Evolutionary conservation across 1,140 invertebrate species (phyloP).

Genomic region (Euglossa dilemma): DNA sequence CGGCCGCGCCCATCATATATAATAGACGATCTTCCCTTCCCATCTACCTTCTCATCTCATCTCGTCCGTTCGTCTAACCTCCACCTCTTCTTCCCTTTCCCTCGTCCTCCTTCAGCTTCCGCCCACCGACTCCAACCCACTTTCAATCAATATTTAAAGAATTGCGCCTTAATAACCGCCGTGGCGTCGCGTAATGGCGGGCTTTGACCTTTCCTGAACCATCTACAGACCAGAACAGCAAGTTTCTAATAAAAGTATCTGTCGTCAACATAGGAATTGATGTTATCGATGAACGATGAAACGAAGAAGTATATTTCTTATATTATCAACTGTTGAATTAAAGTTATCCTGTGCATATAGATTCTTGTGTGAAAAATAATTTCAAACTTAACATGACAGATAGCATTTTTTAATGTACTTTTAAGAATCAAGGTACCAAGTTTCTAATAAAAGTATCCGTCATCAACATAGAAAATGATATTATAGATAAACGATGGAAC

Average conservation of each 20-base stretch:
- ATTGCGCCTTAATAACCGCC: conserved; percentile 80
- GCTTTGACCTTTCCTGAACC: conserved; percentile 37
- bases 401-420: no score
- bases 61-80: conserved; percentile 71
- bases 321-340: not conserved
- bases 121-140: conserved; percentile 68
- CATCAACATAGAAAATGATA: no score
- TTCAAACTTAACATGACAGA: no score
- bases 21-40: conserved; percentile 78
- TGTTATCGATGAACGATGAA: conserved; percentile 8
- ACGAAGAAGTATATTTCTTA: not conserved
- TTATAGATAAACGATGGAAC: no score
- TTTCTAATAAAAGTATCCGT: no score
- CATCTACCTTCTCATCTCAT: conserved; percentile 76
- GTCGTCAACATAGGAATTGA: not conserved
- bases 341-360: no score
- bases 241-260: not conserved
- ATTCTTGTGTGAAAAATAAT: no score
- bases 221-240: conserved; percentile 26
- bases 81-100: conserved; percentile 65
- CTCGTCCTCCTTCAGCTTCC: conserved; percentile 55
- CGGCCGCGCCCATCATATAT: conserved; percentile 81
- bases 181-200: conserved; percentile 70
- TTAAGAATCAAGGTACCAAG: no score
- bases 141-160: conserved; percentile 82